A percentile compares a stretch with the other conserved stretches of the same genome.
Evolutionary conservation across 1,140 invertebrate genomes (phyloP).

Genomic region (Cydia fagiglandana): DNA sequence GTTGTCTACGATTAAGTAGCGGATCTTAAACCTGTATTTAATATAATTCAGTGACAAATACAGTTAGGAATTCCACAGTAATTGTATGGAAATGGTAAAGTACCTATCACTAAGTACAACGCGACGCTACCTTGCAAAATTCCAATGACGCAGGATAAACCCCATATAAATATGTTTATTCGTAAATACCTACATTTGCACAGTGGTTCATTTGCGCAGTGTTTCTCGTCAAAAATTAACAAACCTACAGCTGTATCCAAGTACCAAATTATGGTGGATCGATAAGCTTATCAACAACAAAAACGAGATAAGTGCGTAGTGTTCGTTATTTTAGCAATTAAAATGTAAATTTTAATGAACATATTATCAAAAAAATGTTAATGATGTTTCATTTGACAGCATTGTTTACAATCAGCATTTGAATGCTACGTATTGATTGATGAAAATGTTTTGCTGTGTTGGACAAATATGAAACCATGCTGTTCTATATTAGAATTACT

Average conservation of each 20-base stretch:
- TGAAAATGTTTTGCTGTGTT: neutral
- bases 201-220: neutral
- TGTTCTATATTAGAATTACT: neutral
- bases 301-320: neutral
- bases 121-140: neutral
- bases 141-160: neutral
- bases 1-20: neutral
- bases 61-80: neutral
- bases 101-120: neutral
- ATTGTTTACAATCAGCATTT: constrained; percentile 9
- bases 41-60: constrained; percentile 1
- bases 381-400: neutral
- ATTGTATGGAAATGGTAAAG: neutral
- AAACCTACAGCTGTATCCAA: constrained; percentile 3
- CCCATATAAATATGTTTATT: constrained; percentile 5
- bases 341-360: constrained; percentile 1
- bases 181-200: constrained; percentile 8
- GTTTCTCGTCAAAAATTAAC: neutral
- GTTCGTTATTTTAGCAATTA: neutral
- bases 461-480: neutral
- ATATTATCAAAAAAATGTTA: constrained; percentile 1
- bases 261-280: neutral
- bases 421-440: neutral
- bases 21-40: neutral
- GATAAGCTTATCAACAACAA: constrained; percentile 18